These are phyloP conservation scores for Panagrolaimus sp. DNA, from an alignment of 1,140 invertebrate genomes.

Conservation along the genomic window DNA sequence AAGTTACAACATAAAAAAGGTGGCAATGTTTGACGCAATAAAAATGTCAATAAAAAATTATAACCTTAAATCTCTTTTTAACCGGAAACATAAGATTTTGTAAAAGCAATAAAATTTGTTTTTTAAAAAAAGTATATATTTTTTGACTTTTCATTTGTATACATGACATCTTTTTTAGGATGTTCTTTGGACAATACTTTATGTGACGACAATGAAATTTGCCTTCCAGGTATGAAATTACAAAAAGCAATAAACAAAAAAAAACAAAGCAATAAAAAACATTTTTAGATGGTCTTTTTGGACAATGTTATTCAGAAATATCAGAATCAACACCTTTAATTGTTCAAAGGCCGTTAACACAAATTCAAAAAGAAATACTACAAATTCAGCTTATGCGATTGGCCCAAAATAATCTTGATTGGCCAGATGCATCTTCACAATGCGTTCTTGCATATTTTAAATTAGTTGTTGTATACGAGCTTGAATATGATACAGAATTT, in stretches of 20 bases:
- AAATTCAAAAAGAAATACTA: conserved; percentile 27
- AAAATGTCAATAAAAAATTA: no score
- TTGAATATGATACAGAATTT: conserved; percentile 45
- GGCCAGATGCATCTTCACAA: conserved; percentile 41
- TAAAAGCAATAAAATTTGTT: no score
- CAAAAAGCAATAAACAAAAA: no score
- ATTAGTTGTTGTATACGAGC: conserved; percentile 29
- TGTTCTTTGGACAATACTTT: conserved; percentile 36
- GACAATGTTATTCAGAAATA: conserved; percentile 40
- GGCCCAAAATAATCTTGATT: conserved; percentile 37
- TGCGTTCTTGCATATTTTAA: conserved; percentile 47
- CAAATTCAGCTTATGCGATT: conserved; percentile 34
- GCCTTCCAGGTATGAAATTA: conserved; percentile 22
- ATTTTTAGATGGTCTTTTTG: conserved; percentile 37
- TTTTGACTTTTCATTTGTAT: no score
- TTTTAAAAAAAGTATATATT: no score
- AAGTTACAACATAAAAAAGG: no score
- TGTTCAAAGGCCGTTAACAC: conserved; percentile 27
- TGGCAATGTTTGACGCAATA: no score
- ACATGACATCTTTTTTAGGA: conserved; percentile 26
- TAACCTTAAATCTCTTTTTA: no score
- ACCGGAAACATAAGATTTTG: no score
- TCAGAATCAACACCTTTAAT: conserved; percentile 27
- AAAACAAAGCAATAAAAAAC: no score
- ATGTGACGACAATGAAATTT: conserved; percentile 33